Conservation (phyloP, 2,797 vertebrate genomes). For the Menidia menidia region DNA sequence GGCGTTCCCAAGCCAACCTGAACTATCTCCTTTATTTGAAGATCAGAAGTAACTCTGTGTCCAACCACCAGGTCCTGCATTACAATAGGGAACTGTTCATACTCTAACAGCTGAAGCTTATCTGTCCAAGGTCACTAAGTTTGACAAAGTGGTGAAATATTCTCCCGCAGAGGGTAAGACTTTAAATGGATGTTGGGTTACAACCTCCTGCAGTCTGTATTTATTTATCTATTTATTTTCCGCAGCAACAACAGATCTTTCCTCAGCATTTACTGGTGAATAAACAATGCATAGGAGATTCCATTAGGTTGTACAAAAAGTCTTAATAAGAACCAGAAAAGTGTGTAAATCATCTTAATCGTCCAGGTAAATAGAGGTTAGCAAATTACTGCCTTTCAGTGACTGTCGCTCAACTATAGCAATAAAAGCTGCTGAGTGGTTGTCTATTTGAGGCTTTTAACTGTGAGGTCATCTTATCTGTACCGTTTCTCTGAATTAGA, state of each 20-base stretch:
- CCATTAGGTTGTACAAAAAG: neutral
- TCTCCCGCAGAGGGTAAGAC: neutral
- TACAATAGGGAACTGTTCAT: slow-evolving; percentile 1
- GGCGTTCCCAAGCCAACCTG: neutral
- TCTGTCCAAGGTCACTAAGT: neutral
- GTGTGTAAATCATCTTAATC: slow-evolving; percentile 25
- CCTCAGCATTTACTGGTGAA: neutral
- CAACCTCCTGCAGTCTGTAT: neutral
- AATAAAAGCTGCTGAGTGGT: slow-evolving; percentile 29
- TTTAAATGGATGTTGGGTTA: neutral
- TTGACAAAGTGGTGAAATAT: slow-evolving; percentile 8
- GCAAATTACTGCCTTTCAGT: slow-evolving; percentile 24
- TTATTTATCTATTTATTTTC: neutral
- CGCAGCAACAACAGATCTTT: neutral
- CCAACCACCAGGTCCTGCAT: neutral
- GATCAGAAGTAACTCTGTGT: neutral
- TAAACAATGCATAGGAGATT: neutral
- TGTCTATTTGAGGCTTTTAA: slow-evolving; percentile 17
- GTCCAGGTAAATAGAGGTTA: slow-evolving; percentile 14
- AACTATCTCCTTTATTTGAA: neutral
- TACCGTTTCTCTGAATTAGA: slow-evolving; percentile 24
- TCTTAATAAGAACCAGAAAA: neutral
- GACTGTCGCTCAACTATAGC: slow-evolving; percentile 16
- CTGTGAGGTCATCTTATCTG: slow-evolving; percentile 13
- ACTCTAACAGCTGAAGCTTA: neutral